Percentiles rank a stretch among this genome's conserved stretches.
Conservation (phyloP, 2,113 vertebrate species). For the Myxocyprinus asiaticus region DNA sequence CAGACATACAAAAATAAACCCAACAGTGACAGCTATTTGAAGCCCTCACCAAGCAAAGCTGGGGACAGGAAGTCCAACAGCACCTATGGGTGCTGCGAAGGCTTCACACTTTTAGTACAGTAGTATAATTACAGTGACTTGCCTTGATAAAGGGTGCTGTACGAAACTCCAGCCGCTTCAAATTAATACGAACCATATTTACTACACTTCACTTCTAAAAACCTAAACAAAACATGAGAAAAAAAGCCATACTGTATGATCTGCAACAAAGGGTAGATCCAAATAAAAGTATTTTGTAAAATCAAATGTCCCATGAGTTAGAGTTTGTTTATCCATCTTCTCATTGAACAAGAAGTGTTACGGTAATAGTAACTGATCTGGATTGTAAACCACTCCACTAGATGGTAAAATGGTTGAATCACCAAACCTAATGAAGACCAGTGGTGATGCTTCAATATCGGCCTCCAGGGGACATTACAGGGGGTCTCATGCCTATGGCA, state of each 20-base stretch:
- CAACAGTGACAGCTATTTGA: conserved; percentile 65
- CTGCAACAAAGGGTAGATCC: conserved; percentile 74
- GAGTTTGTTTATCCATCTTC: conserved; percentile 73
- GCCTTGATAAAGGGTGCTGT: conserved; percentile 85
- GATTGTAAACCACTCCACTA: conserved; percentile 83
- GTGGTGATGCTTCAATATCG: conserved; percentile 91
- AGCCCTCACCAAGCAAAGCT: conserved; percentile 98
- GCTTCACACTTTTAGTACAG: conserved; percentile 84
- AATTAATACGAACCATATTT: conserved; percentile 96
- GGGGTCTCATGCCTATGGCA: conserved; percentile 97
- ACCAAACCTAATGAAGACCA: conserved; percentile 93
- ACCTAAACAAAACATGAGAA: conserved; percentile 96
- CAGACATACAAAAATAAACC: conserved; percentile 39
- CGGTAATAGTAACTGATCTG: conserved; percentile 84
- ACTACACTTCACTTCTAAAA: conserved; percentile 94
- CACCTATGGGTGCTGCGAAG: conserved; percentile 95
- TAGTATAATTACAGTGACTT: conserved; percentile 91
- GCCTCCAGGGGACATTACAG: conserved; percentile 98
- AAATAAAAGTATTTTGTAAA: conserved; percentile 59
- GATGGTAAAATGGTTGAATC: conserved; percentile 91
- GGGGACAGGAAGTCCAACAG: conserved; percentile 99
- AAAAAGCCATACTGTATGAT: conserved; percentile 95
- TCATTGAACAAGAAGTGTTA: conserved; percentile 78
- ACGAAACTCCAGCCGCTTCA: conserved; percentile 96
- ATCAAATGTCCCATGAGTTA: conserved; percentile 74